Evolutionary conservation across 92 coral and sea anemone genomes (phyloP), one percentile per base, ranked within the genome.

Genomic region (Porites divaricata): DNA sequence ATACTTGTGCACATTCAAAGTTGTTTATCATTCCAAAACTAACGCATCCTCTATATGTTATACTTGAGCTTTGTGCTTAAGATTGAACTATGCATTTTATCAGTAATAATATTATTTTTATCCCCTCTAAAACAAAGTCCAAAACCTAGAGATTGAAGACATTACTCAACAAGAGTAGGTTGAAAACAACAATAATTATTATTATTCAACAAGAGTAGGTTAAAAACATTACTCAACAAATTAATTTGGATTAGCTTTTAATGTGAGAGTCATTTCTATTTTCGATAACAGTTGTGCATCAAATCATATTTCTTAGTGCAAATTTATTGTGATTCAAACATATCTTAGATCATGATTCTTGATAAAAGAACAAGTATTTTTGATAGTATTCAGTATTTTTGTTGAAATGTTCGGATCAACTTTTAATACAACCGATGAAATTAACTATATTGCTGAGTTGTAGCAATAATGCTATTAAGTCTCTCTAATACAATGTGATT

Each of bases 321-420:
- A 67, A 68, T 67, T 54, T 67, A 67, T 2, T 45, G 8, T 68
- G 51, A 22, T 70, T 80, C 41, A 68, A 35, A 67, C 21, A 57
- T 21, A 53, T 9, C 14, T 8, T 12, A 35, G 45, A 64, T 28
- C 45, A 48, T 67, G 16, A 54, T 35, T 25, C 54, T 28, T 51
- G 74, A 63, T 80, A 24, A 67, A 79, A 12, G 12, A 54, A 11
- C 53, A 3, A 69, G 64, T 80, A 80, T 80, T 80, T 80, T 80
- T 80, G 76, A 80, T 80, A 70, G 57, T 25, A 54, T 21, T 73
- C 21, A 10, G 28, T 63, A 25, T 67, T 20, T 65, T 51, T 64
- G 50, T 35, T 58, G 23, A 20, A 19, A 24, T 35, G 23, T 48
- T 25, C 19, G 49, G 26, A 23, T 74, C 41, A 48, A 24, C 67